phyloP scores from a whole-genome alignment of 2,888 invertebrate species.

The Acanthosepion pharaonis region DNA sequence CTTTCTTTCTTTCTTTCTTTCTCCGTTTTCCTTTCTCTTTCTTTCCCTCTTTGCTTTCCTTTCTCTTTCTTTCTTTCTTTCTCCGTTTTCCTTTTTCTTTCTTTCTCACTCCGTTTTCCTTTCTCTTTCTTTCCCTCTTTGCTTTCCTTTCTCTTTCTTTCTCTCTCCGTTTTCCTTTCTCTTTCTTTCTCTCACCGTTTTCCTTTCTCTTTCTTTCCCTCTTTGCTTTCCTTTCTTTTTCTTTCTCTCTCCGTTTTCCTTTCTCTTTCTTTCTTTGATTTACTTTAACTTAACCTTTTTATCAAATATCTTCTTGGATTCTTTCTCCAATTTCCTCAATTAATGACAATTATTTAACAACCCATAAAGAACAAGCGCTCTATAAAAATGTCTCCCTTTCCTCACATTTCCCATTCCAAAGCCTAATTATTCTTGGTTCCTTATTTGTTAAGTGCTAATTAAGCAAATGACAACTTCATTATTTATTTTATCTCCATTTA shows the following conservation, averaged over 20 bases:
- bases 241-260: neutral
- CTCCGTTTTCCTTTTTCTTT: too few relatives aligned
- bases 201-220: neutral
- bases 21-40: too few relatives aligned
- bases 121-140: neutral
- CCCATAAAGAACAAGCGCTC: neutral
- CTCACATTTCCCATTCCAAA: neutral
- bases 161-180: fast-evolving
- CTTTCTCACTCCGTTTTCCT: too few relatives aligned
- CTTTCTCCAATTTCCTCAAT: neutral
- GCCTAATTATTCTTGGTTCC: neutral
- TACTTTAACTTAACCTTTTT: neutral
- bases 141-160: neutral
- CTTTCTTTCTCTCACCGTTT: neutral
- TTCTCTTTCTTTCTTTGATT: neutral
- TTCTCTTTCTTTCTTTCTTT: too few relatives aligned
- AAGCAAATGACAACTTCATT: slow-evolving; percentile 4
- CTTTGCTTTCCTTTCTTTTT: neutral
- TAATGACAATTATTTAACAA: slow-evolving; percentile 33
- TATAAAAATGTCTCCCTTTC: neutral
- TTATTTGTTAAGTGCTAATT: neutral
- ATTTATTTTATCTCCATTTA: neutral
- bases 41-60: too few relatives aligned
- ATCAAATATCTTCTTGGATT: neutral
- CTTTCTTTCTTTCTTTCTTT: neutral